Base-by-base conservation (phyloP, 2,797 vertebrate genomes). In the Iguana delicatissima region DNA sequence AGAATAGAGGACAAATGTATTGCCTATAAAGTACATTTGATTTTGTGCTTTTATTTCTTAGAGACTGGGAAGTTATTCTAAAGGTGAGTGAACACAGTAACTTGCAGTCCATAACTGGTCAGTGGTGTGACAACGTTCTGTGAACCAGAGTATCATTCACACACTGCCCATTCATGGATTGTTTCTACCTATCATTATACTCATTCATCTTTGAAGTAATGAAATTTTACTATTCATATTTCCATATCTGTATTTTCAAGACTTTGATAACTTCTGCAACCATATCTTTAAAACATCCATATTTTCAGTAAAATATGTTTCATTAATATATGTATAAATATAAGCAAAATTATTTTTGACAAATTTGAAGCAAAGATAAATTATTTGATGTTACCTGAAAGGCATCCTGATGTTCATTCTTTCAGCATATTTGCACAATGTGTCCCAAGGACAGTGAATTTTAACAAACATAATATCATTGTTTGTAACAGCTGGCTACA, bases 331-430 rank as follows among this genome's bases (percentile, higher is more conserved):
- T 20, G 8, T 81, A 2, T 2, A 90, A 62, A 16, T 80, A 81
- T 35, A n/a, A 92, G 93, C 89, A 1, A 24, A 93, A 12, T 82
- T 90, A 89, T 89, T 55, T 42, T 42, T 55, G 62, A 14, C 62
- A 0, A 16, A 38, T 24, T 84, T 52, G 3, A 69, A 84, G 84
- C 55, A 91, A 86, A 91, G 42, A 84, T 35, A 62, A 93, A 86
- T 84, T 1, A 92, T 59, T 85, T 92, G 26, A 92, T 94, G 91
- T 29, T 98, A 99, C 99, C 99, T 99, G 98, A 99, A 99, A 91
- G 99, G 99, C 99, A 99, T 99, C 89, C 99, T 97, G 96, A 99
- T 99, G 97, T 99, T 99, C 98, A 99, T 98, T 94, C 98, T 98
- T 96, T 99, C 99, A 64, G 99, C 99, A 8, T 99, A 99, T 97